Percentiles rank a stretch among this genome's conserved stretches.
phyloP scores from a whole-genome alignment of 2,888 invertebrate genomes.

The Mantis religiosa region DNA sequence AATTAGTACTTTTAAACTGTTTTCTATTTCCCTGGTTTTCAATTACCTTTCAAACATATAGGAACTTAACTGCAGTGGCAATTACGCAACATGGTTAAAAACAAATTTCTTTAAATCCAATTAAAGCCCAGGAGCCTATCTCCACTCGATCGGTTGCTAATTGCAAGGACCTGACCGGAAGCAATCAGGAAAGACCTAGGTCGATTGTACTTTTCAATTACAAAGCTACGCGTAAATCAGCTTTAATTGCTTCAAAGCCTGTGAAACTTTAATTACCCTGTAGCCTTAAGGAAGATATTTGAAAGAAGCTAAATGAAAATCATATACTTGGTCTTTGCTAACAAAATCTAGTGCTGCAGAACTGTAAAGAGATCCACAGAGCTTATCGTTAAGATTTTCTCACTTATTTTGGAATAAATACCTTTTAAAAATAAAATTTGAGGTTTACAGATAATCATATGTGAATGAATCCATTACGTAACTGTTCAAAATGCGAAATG shows the following conservation, averaged over 20 bases:
- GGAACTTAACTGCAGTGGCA: background rate
- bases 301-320: background rate
- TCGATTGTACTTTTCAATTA: background rate
- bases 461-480: too few relatives aligned
- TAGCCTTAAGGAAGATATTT: background rate
- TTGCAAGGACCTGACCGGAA: background rate
- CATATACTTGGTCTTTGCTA: background rate
- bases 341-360: background rate
- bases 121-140: background rate
- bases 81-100: background rate
- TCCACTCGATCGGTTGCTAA: background rate
- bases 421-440: too few relatives aligned
- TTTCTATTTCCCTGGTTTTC: too few relatives aligned
- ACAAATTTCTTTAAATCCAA: background rate
- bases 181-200: background rate
- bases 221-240: background rate
- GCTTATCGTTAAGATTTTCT: too few relatives aligned
- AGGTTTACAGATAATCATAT: too few relatives aligned
- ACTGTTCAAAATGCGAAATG: too few relatives aligned
- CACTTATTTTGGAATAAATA: too few relatives aligned
- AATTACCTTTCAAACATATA: too few relatives aligned
- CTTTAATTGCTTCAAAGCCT: background rate
- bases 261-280: background rate
- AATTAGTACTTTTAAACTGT: too few relatives aligned
- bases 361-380: too few relatives aligned